phyloP scores from a whole-genome alignment of 1,140 invertebrate genomes.

The Pseudachorutes palmiensis region DNA sequence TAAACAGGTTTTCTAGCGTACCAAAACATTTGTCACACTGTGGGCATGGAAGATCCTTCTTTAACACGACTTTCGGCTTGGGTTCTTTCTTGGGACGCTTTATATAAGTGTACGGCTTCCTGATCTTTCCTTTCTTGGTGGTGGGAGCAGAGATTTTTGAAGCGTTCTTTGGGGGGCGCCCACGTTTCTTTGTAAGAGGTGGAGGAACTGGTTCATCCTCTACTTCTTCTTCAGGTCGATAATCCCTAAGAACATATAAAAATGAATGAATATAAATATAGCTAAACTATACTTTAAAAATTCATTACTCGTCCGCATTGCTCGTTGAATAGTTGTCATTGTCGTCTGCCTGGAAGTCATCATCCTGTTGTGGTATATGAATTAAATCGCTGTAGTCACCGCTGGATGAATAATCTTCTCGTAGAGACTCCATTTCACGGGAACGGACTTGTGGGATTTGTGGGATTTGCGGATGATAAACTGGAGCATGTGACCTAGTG shows the following conservation, averaged over 20 bases:
- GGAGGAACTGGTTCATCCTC: background rate
- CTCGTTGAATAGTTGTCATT: background rate
- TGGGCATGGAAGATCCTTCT: background rate
- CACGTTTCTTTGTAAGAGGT: background rate
- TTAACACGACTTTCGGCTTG: background rate
- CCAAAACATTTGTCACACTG: background rate
- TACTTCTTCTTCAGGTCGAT: background rate
- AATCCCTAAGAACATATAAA: background rate
- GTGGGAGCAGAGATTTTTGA: background rate
- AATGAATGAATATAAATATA: background rate
- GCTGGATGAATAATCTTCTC: background rate
- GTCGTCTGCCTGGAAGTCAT: background rate
- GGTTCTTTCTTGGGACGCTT: background rate
- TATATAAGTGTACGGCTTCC: background rate
- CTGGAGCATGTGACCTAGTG: background rate
- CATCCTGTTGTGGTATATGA: background rate
- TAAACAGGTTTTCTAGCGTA: too few species aligned
- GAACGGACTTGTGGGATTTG: background rate
- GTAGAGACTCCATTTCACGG: background rate
- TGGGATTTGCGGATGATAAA: background rate
- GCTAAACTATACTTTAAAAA: background rate
- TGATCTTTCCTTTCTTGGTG: background rate
- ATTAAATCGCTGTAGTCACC: conserved; percentile 3
- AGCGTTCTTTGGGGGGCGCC: background rate
- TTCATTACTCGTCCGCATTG: conserved; percentile 1